A percentile compares a stretch with the other conserved stretches of the same genome.
phyloP scores from a whole-genome alignment of 2,797 vertebrate species.

The Myotis findleyi region DNA sequence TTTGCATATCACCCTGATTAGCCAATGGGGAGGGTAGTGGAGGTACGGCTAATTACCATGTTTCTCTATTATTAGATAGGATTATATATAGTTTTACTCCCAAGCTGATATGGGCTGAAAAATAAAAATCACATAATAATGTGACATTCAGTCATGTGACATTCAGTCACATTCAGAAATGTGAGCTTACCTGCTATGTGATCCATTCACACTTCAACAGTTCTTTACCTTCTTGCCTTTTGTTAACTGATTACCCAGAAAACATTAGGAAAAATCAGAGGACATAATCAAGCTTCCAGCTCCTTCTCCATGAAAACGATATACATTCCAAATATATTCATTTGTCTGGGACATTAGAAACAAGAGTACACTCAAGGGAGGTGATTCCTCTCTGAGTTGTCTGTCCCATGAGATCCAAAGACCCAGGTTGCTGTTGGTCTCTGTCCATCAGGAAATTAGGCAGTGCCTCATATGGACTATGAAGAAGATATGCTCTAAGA shows the following conservation, averaged over 20 bases:
- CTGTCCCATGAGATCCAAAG: not conserved
- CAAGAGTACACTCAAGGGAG: not conserved
- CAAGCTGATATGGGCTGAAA: not conserved
- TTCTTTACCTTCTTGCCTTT: not conserved
- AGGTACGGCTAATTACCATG: no score
- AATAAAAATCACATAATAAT: not conserved
- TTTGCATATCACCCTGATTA: no score
- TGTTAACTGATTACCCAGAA: not conserved
- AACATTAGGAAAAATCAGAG: not conserved
- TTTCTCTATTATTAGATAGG: no score
- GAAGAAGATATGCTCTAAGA: not conserved
- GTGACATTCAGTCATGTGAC: not conserved
- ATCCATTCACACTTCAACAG: not conserved
- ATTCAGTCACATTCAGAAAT: not conserved
- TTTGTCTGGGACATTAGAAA: not conserved
- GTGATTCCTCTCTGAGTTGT: not conserved
- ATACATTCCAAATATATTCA: not conserved
- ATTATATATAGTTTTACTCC: not conserved
- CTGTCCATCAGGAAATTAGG: not conserved
- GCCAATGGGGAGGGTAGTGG: no score
- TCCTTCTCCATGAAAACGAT: not conserved
- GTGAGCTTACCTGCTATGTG: not conserved
- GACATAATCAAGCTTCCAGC: not conserved
- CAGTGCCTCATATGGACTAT: not conserved
- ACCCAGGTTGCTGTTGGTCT: not conserved